Evolutionary conservation across 2,113 vertebrate species (phyloP), one percentile per base, ranked within the genome.

Genomic region (Ramphastos sulfuratus): DNA sequence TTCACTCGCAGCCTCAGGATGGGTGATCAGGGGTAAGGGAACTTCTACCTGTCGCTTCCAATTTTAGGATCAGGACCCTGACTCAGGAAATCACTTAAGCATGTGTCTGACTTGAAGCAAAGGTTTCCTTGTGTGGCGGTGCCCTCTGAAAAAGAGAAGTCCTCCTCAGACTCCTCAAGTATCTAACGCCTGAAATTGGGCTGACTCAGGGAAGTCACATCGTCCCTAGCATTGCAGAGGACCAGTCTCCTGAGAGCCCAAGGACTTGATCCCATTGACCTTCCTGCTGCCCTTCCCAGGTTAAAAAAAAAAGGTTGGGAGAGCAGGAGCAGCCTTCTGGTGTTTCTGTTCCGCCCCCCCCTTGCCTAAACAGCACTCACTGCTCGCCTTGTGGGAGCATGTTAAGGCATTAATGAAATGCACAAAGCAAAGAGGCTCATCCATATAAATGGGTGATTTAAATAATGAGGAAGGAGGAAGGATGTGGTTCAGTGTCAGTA

Each of bases 391-490:
- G 94, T 93, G 98, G 97, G 97, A 98, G 96, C 98, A 97, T 98
- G 98, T 98, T 98, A 98, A 98, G 97, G 97, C 97, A 97, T 98
- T 99, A 98, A 99, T 99, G 98, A 98, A 98, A 98, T 98, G 97
- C 98, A 98, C 96, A 96, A 97, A 97, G 97, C 97, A 97, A 94
- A 97, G 97, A 97, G 96, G 90, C 93, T 98, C 96, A 97, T 98
- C 98, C 98, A 98, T 98, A 98, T 98, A 99, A 98, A 99, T 97
- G 97, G 97, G 87, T 98, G 98, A 99, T 99, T 99, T 98, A 98
- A 98, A 98, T 98, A 99, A 99, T 98, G 98, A 98, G 98, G 96
- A 97, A 98, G 97, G 98, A 98, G 98, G 98, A 99, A 98, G 98
- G 98, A 98, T 98, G 98, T 98, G 98, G 98, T 98, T 98, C 97